These are phyloP conservation scores for Corythornis cristatus DNA, from an alignment of 2,113 vertebrate species.

Conservation along the genomic window DNA sequence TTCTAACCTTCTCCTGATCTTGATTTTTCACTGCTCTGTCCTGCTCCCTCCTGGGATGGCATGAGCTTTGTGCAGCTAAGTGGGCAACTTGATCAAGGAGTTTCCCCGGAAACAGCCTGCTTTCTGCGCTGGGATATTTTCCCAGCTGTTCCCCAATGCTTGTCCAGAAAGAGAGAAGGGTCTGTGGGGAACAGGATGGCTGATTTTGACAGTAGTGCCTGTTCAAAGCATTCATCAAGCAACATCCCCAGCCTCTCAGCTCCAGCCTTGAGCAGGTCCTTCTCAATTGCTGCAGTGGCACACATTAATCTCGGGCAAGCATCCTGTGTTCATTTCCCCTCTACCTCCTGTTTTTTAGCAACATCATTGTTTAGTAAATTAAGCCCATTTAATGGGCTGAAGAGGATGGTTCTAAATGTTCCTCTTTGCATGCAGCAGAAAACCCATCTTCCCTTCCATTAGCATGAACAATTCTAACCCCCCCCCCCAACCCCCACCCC, in stretches of 20 bases:
- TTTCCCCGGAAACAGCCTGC: background rate
- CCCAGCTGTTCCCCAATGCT: background rate
- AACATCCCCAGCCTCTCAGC: background rate
- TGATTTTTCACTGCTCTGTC: background rate
- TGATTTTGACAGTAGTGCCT: background rate
- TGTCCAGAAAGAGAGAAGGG: background rate
- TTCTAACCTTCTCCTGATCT: background rate
- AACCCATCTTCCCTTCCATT: slow-evolving; percentile 69
- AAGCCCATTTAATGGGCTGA: slow-evolving; percentile 62
- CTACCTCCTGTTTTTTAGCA: slow-evolving; percentile 53
- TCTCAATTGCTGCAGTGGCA: background rate
- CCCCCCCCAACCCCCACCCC: background rate
- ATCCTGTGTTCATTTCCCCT: slow-evolving; percentile 57
- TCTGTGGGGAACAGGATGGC: background rate
- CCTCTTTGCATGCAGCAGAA: slow-evolving; percentile 58
- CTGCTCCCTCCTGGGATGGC: background rate
- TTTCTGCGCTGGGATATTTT: background rate
- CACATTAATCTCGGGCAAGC: slow-evolving; percentile 33
- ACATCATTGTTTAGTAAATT: slow-evolving; percentile 66
- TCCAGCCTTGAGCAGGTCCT: slow-evolving; percentile 5
- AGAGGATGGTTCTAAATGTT: slow-evolving; percentile 63
- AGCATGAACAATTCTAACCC: slow-evolving; percentile 50
- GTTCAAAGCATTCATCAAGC: background rate
- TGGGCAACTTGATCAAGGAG: background rate
- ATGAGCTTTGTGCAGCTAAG: background rate